These are phyloP conservation scores for Limanda limanda DNA, from an alignment of 2,113 vertebrate genomes.

Conservation along the genomic window DNA sequence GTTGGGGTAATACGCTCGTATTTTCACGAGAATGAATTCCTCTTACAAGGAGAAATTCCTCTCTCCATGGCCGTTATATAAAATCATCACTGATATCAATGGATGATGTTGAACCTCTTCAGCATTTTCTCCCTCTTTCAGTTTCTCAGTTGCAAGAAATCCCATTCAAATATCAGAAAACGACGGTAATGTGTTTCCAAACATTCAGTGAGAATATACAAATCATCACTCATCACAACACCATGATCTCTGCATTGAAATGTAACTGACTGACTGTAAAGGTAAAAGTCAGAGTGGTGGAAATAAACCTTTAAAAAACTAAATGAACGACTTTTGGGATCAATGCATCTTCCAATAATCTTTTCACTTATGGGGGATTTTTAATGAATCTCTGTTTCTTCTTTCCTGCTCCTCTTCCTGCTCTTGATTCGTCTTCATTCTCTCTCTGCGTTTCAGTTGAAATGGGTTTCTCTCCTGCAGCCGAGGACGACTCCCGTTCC, in stretches of 20 bases:
- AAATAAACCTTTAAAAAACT: constrained; percentile 45
- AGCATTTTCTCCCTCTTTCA: not conserved
- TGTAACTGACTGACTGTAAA: constrained; percentile 34
- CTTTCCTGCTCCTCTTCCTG: constrained; percentile 5
- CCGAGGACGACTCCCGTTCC: constrained; percentile 64
- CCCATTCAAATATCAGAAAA: not conserved
- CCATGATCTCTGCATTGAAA: constrained; percentile 24
- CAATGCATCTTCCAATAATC: constrained; percentile 24
- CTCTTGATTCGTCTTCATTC: constrained; percentile 51
- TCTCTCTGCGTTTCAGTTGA: constrained; percentile 72
- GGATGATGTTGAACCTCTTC: not conserved
- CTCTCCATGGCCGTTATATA: not conserved
- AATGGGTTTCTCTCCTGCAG: constrained; percentile 75
- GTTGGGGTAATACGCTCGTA: not conserved
- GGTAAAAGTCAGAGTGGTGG: constrained; percentile 27
- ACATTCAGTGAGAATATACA: not conserved
- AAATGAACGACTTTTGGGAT: constrained; percentile 30
- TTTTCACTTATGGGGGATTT: constrained; percentile 32
- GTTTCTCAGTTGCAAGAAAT: not conserved
- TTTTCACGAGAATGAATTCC: not conserved
- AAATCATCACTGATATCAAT: not conserved
- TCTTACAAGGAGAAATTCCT: not conserved
- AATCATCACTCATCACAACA: not conserved
- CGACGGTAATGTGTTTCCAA: not conserved
- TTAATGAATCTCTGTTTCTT: constrained; percentile 31